These are phyloP conservation scores for Heteromormyrus szaboi DNA, from an alignment of 2,797 vertebrate genomes.

Conservation along the genomic window DNA sequence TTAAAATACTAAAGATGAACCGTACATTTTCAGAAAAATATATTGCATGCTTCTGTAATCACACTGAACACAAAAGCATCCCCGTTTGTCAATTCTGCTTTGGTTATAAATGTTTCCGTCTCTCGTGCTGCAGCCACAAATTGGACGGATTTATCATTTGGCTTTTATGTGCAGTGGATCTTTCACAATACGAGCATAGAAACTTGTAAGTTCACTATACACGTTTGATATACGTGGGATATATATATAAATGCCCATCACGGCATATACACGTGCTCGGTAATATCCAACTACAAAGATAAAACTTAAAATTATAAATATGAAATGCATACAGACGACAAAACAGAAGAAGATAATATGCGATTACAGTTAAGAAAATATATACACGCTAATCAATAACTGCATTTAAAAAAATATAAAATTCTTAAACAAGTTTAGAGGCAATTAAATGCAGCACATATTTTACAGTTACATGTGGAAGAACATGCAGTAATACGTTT, in stretches of 20 bases:
- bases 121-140: conserved; percentile 7
- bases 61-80: background rate
- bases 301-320: conserved; percentile 4
- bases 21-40: background rate
- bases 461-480: background rate
- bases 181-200: background rate
- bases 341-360: background rate
- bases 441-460: background rate
- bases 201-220: background rate
- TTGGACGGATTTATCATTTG: background rate
- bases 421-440: background rate
- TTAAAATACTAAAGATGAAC: background rate
- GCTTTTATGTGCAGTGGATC: background rate
- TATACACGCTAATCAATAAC: background rate
- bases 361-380: background rate
- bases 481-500: background rate
- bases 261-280: background rate
- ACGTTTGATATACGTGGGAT: background rate
- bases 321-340: background rate
- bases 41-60: background rate
- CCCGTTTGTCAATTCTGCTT: background rate
- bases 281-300: background rate
- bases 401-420: background rate
- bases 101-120: background rate
- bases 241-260: background rate